Percentiles rank a stretch among this genome's conserved stretches.
These are phyloP conservation scores for Silurus meridionalis DNA, from an alignment of 2,113 vertebrate genomes.

Conservation along the genomic window DNA sequence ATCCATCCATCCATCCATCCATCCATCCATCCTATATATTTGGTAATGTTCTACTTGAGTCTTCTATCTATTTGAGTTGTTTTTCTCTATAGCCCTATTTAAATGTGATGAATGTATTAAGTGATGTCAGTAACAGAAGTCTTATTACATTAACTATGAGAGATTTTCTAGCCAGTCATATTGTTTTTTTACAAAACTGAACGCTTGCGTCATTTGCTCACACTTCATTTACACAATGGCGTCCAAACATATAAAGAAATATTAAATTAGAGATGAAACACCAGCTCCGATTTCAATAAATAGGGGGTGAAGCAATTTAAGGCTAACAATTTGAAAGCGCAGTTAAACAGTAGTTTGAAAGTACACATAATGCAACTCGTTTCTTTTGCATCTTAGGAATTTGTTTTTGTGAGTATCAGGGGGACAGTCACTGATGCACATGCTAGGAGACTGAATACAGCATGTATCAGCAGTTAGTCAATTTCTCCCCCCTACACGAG, in stretches of 20 bases:
- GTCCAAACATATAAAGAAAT: background rate
- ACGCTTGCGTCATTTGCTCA: background rate
- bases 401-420: no score
- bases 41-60: background rate
- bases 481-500: no score
- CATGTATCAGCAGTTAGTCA: no score
- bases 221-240: background rate
- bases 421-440: no score
- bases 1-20: no score
- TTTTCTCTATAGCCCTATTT: background rate
- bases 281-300: background rate
- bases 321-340: background rate
- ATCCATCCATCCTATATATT: no score
- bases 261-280: background rate
- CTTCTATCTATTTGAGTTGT: background rate
- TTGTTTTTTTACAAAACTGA: no score
- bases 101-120: background rate
- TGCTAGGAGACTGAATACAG: no score
- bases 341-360: background rate
- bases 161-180: background rate
- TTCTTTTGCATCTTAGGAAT: no score
- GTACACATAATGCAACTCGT: background rate
- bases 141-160: background rate
- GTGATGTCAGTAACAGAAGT: background rate
- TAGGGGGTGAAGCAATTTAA: background rate